These are phyloP conservation scores for Limanda limanda DNA, from an alignment of 2,113 vertebrate species.

Conservation along the genomic window DNA sequence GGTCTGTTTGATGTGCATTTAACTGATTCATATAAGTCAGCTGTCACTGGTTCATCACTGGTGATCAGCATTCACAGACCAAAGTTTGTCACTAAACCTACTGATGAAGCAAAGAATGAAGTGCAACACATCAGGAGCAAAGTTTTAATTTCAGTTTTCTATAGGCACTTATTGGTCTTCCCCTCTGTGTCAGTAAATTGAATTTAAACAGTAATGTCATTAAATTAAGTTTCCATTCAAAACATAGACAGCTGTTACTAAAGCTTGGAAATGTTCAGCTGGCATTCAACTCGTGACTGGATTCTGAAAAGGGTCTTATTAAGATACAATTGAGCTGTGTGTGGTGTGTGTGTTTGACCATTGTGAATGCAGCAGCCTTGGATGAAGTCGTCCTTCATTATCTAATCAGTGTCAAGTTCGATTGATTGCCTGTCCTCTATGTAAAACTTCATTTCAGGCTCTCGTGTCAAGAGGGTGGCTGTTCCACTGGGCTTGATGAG, in stretches of 20 bases:
- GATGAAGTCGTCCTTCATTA: not conserved
- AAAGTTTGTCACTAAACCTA: not conserved
- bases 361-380: not conserved
- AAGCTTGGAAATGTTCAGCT: no score
- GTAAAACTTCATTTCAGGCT: conserved; percentile 77
- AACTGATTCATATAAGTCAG: not conserved
- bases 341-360: not conserved
- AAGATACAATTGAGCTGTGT: not conserved
- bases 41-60: no score
- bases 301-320: no score
- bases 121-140: not conserved
- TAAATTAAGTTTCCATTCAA: no score
- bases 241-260: no score
- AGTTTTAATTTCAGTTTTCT: no score
- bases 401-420: conserved; percentile 4
- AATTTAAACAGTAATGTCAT: no score
- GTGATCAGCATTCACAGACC: not conserved
- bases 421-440: not conserved
- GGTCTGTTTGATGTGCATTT: no score
- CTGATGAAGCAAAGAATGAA: not conserved
- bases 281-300: no score
- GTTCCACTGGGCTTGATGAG: conserved; percentile 85
- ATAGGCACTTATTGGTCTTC: no score
- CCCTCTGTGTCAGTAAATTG: no score
- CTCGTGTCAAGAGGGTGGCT: conserved; percentile 85